Conservation (phyloP, 2,888 invertebrate species). For the Pantelozetes paolii region DNA sequence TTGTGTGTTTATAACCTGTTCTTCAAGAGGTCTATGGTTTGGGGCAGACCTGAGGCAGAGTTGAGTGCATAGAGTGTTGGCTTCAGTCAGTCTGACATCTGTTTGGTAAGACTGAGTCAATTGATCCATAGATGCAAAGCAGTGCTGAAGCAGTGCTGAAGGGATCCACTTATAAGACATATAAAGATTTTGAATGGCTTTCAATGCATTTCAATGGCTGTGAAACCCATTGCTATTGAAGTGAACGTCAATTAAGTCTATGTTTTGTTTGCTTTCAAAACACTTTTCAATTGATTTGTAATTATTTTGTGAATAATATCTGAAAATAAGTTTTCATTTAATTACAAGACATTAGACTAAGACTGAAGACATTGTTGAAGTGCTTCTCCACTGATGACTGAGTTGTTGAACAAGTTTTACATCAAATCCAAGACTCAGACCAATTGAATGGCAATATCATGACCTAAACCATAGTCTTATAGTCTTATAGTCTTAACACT, state of each 20-base stretch:
- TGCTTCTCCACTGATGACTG: background rate
- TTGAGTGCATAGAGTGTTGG: too few species aligned
- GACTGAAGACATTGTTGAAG: slow-evolving; percentile 18
- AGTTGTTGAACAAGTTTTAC: slow-evolving; percentile 17
- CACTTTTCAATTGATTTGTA: too few species aligned
- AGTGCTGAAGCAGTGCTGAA: background rate
- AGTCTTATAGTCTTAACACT: too few species aligned
- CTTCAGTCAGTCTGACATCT: slow-evolving; percentile 13
- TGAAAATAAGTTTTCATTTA: too few species aligned
- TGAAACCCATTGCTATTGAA: too few species aligned
- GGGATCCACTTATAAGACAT: too few species aligned
- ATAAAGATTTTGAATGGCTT: too few species aligned
- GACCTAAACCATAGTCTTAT: slow-evolving; percentile 18
- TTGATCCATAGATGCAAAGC: background rate
- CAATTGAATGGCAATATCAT: slow-evolving; percentile 11
- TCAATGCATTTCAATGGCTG: too few species aligned
- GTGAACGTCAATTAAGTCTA: too few species aligned
- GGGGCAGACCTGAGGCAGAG: background rate
- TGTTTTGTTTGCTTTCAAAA: too few species aligned
- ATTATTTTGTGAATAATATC: too few species aligned
- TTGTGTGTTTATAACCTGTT: background rate
- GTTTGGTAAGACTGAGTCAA: slow-evolving; percentile 13
- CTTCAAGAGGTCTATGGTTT: background rate
- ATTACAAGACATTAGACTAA: too few species aligned
- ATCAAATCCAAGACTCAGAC: background rate